A percentile compares a stretch with the other conserved stretches of the same genome.
phyloP scores from a whole-genome alignment of 2,888 invertebrate genomes.

The Lasius platythorax region DNA sequence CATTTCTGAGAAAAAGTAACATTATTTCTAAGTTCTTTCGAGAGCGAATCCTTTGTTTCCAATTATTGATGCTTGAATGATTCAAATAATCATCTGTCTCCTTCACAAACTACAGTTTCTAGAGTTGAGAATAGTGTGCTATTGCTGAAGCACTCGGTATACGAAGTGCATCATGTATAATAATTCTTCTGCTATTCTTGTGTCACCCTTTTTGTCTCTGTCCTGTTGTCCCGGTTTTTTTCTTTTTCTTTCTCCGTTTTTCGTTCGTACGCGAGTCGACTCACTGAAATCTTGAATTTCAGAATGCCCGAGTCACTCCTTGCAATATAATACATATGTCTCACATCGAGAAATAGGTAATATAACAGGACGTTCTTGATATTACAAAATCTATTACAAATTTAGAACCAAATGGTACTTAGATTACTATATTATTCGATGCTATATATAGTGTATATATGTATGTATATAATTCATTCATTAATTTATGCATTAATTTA shows the following conservation, averaged over 20 bases:
- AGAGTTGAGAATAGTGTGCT: not conserved
- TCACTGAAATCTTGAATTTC: slow-evolving; percentile 20
- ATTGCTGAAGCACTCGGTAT: not conserved
- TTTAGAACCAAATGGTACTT: not conserved
- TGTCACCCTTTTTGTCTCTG: slow-evolving; percentile 8
- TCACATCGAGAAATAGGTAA: not conserved
- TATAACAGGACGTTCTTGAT: not conserved
- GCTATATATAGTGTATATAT: not conserved
- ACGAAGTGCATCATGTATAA: not conserved
- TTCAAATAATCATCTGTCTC: not conserved
- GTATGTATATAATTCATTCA: not conserved
- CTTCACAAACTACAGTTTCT: not conserved
- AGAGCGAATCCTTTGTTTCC: not conserved
- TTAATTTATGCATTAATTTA: not conserved
- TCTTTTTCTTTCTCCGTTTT: slow-evolving; percentile 15
- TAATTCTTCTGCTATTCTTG: slow-evolving; percentile 23
- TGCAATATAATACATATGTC: not conserved
- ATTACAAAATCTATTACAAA: not conserved
- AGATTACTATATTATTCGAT: not conserved
- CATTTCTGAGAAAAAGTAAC: not conserved
- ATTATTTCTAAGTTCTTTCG: not conserved
- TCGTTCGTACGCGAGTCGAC: slow-evolving; percentile 20
- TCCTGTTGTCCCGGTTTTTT: not conserved
- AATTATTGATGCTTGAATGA: not conserved
- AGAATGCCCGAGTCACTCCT: not conserved